These are phyloP conservation scores for Sander lucioperca DNA, from an alignment of 2,113 vertebrate species.

Conservation along the genomic window DNA sequence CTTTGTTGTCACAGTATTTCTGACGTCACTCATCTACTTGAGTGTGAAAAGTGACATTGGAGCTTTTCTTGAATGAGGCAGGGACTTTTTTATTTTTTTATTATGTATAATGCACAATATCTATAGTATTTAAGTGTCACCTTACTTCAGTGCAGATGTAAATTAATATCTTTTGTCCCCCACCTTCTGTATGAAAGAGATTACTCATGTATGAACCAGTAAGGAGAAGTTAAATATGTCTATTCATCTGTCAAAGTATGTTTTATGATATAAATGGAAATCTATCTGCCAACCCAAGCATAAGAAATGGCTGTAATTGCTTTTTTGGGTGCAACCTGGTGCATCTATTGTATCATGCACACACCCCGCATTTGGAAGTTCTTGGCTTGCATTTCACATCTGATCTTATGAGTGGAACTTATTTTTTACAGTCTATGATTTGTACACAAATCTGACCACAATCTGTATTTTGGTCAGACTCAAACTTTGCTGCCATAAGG, in stretches of 20 bases:
- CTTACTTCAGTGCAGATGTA: not conserved
- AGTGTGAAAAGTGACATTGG: constrained; percentile 24
- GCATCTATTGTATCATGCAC: not conserved
- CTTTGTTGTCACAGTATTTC: constrained; percentile 26
- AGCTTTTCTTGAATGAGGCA: constrained; percentile 15
- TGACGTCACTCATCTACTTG: constrained; percentile 32
- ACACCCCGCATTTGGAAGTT: not conserved
- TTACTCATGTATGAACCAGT: constrained; percentile 11
- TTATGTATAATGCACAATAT: constrained; percentile 24
- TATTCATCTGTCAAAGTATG: not conserved
- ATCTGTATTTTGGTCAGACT: not conserved
- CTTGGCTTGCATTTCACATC: not conserved
- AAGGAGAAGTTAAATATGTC: not conserved
- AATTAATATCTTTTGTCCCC: constrained; percentile 26
- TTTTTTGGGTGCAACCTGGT: not conserved
- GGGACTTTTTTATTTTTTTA: not conserved
- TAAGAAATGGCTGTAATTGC: constrained; percentile 15
- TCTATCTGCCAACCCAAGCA: constrained; percentile 23
- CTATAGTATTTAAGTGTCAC: not conserved
- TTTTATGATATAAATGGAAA: constrained; percentile 11
- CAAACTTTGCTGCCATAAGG: not conserved
- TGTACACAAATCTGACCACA: not conserved
- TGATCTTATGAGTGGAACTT: not conserved
- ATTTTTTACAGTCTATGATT: no score
- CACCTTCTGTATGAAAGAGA: not conserved